Evolutionary conservation across 1,140 invertebrate genomes (phyloP).

Genomic region (Euwallacea similis): DNA sequence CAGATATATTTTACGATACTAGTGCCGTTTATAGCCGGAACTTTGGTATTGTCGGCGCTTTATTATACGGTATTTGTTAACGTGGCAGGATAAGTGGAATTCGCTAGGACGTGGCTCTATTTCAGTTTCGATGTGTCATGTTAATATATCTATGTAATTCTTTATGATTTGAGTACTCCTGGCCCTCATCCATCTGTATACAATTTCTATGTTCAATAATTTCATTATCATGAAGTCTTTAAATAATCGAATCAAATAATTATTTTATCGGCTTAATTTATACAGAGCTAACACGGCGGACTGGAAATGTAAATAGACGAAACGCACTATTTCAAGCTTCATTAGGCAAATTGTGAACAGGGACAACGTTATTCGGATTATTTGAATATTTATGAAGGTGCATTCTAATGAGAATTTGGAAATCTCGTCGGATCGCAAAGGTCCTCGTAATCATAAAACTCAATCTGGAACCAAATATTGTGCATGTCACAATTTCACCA

Average conservation of each 20-base stretch:
- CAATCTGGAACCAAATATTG: no score
- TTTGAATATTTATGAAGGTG: constrained; percentile 48
- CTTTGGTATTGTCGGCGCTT: no score
- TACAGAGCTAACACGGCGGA: constrained; percentile 16
- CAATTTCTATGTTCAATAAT: no score
- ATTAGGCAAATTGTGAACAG: constrained; percentile 46
- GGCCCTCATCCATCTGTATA: no score
- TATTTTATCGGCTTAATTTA: constrained; percentile 28
- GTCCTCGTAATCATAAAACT: constrained; percentile 18
- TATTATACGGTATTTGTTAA: no score
- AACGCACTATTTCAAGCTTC: constrained; percentile 40
- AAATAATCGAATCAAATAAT: constrained; percentile 7
- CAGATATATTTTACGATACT: not conserved
- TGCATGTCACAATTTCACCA: no score
- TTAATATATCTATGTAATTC: no score
- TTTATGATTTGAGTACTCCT: no score
- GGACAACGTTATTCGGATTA: constrained; percentile 45
- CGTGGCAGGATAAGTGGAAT: no score
- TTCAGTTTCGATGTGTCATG: no score
- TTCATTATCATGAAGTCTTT: not conserved
- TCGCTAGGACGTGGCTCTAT: no score
- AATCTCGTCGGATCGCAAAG: constrained; percentile 22
- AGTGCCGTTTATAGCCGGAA: not conserved
- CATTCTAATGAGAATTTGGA: constrained; percentile 43
- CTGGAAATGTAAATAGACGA: constrained; percentile 31